Percentiles rank a stretch among this genome's conserved stretches.
Conservation (phyloP, 2,113 vertebrate genomes). For the Sinocyclocheilus maitianheensis region DNA sequence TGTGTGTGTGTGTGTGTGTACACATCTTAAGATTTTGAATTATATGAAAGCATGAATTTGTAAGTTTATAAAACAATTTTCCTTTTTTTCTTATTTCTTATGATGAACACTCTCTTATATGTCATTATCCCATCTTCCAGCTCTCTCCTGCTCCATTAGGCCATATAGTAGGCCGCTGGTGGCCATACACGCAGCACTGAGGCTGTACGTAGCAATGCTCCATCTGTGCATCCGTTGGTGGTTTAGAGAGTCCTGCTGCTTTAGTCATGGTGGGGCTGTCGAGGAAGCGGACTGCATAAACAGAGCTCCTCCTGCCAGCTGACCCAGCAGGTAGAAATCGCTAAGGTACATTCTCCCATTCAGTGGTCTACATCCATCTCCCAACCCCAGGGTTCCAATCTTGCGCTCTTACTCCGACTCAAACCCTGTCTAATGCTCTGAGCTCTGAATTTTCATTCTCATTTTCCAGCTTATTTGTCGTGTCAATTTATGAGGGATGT, state of each 20-base stretch:
- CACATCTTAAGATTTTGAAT: too few relatives aligned
- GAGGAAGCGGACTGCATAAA: slow-evolving; percentile 22
- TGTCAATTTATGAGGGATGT: slow-evolving; percentile 39
- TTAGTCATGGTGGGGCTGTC: slow-evolving; percentile 17
- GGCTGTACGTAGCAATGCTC: background rate
- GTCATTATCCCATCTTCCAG: slow-evolving; percentile 2
- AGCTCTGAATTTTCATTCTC: slow-evolving; percentile 41
- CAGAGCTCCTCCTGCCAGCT: slow-evolving; percentile 51
- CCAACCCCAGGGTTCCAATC: slow-evolving; percentile 43
- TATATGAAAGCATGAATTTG: too few relatives aligned
- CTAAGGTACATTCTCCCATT: slow-evolving; percentile 42
- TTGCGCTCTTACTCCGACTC: background rate
- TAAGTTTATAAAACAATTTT: too few relatives aligned
- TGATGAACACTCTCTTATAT: background rate
- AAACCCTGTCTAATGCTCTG: slow-evolving; percentile 15
- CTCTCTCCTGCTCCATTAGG: background rate
- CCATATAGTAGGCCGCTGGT: background rate
- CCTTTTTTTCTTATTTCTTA: too few relatives aligned
- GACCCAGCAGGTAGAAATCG: slow-evolving; percentile 63
- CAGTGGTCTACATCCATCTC: slow-evolving; percentile 48
- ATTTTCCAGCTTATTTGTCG: slow-evolving; percentile 48
- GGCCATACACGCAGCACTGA: background rate
- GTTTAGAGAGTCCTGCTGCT: slow-evolving; percentile 11
- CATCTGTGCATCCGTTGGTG: background rate
- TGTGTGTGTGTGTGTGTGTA: too few relatives aligned